Base-by-base conservation (phyloP, 2,888 invertebrate genomes). In the Caenorhabditis panamensis region DNA sequence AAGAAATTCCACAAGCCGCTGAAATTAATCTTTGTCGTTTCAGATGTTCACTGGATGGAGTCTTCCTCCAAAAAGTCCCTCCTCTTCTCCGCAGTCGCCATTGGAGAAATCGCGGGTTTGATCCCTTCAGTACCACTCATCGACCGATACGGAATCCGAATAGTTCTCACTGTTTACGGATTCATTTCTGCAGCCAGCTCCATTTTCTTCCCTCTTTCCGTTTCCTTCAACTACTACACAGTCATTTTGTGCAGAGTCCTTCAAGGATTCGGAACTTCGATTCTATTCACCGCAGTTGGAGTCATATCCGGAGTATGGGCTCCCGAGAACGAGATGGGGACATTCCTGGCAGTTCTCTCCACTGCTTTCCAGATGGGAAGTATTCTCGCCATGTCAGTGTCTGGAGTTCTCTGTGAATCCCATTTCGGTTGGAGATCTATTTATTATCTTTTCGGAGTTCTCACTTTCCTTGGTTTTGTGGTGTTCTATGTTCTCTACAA, bases 401-500 rank as follows among this genome's bases (percentile, higher is more conserved):
- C 83, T 11, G 84, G 83, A n/a, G 22, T 66, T 0, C 41, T 84
- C 22, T 84, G 84, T 24, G 78, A 78, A 16, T 79, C 82, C 0
- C 20, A 61, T 1, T 36, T 69, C n/a, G 82, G 83, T 8, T 84
- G 84, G 84, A 41, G 73, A 18, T 61, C 68, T 9, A 64, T 82
- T 31, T 82, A 76, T 37, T 84, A 82, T 44, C 8, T 82, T 0
- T 77, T 76, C 20, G 83, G 83, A 16, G 47, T 63, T 28, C 3
- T 73, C 18, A 69, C 79, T 2, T 24, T 82, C 37, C 9, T 68
- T 9, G 36, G 47, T 22, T 81, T 62, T 24, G 20, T 56, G 9
- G 9, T 76, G 3, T 83, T 83, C 44, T 71, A 41, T 49, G 18
- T 72, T 41, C 64, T 69, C 36, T 83, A 83, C 44, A 31, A 31